These are phyloP conservation scores for Scaeva pyrastri DNA, from an alignment of 2,888 invertebrate species.

Conservation along the genomic window DNA sequence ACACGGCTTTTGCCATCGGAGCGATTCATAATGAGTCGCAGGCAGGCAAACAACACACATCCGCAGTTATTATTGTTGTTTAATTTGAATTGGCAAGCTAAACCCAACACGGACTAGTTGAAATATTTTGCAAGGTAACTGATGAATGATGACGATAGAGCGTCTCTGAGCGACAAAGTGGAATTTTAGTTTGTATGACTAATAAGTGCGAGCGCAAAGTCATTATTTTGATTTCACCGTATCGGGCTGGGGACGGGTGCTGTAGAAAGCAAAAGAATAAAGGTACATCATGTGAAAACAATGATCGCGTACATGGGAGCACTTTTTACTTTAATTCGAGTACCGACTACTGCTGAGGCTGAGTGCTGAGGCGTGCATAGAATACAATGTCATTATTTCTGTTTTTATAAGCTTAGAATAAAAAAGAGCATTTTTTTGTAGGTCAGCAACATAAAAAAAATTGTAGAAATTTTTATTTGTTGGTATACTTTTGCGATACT, in stretches of 20 bases:
- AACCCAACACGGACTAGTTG: slow-evolving; percentile 12
- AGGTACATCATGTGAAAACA: slow-evolving; percentile 68
- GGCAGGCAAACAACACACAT: slow-evolving; percentile 54
- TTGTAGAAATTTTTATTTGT: slow-evolving; percentile 23
- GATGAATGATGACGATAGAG: slow-evolving; percentile 32
- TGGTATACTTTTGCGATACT: neutral
- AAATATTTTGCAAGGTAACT: slow-evolving; percentile 65
- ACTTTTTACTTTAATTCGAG: slow-evolving; percentile 38
- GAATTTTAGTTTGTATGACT: slow-evolving; percentile 68
- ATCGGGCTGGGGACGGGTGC: neutral
- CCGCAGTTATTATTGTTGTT: slow-evolving; percentile 33
- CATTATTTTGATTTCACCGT: slow-evolving; percentile 73
- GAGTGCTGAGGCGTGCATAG: slow-evolving; percentile 30
- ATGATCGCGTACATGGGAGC: slow-evolving; percentile 52
- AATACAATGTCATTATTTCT: slow-evolving; percentile 52
- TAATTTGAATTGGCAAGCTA: slow-evolving; percentile 61
- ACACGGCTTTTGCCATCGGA: slow-evolving; percentile 26
- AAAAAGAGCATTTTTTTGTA: slow-evolving; percentile 60
- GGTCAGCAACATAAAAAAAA: slow-evolving; percentile 48
- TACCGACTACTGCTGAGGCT: slow-evolving; percentile 26
- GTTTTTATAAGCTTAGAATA: slow-evolving; percentile 19
- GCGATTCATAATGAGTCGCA: slow-evolving; percentile 25
- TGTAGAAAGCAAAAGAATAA: slow-evolving; percentile 67
- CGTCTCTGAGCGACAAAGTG: slow-evolving; percentile 48
- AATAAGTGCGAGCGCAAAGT: slow-evolving; percentile 67